Percentiles rank a stretch among this genome's conserved stretches.
phyloP scores from a whole-genome alignment of 2,888 invertebrate species.

The Celastrina argiolus region DNA sequence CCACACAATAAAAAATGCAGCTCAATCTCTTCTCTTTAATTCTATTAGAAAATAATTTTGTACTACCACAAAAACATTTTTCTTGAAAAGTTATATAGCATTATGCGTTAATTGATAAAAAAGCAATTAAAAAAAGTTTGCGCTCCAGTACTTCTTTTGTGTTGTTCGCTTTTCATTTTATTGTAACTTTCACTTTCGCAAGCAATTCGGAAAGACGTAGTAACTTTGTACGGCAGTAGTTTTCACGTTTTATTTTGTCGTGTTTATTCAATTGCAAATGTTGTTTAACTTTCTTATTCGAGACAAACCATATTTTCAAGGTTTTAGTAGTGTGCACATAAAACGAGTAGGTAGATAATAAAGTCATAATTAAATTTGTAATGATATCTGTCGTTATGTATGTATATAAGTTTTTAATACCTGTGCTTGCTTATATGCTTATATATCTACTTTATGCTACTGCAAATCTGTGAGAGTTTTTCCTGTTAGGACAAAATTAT shows the following conservation, averaged over 20 bases:
- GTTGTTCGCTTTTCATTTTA: background rate
- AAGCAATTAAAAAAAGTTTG: background rate
- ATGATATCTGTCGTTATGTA: background rate
- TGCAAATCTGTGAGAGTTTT: background rate
- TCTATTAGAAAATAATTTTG: background rate
- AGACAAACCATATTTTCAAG: background rate
- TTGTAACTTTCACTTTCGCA: conserved; percentile 9
- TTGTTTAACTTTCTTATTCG: background rate
- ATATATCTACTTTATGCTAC: too few relatives aligned
- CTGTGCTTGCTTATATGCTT: too few relatives aligned
- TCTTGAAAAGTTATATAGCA: background rate
- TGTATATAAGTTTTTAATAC: background rate
- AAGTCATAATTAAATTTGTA: background rate
- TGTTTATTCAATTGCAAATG: conserved; percentile 1
- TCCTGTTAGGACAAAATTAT: background rate
- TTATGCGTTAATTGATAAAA: background rate
- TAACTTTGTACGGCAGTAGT: background rate
- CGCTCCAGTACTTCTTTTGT: background rate
- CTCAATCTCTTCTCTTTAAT: background rate
- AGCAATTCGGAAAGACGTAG: background rate
- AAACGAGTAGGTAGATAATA: background rate
- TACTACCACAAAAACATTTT: background rate
- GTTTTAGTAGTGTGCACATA: background rate
- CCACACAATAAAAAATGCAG: too few relatives aligned
- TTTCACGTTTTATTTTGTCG: background rate